Evolutionary conservation across 2,113 vertebrate genomes (phyloP), one percentile per base, ranked within the genome.

Genomic region (Misgurnus mizolepis): DNA sequence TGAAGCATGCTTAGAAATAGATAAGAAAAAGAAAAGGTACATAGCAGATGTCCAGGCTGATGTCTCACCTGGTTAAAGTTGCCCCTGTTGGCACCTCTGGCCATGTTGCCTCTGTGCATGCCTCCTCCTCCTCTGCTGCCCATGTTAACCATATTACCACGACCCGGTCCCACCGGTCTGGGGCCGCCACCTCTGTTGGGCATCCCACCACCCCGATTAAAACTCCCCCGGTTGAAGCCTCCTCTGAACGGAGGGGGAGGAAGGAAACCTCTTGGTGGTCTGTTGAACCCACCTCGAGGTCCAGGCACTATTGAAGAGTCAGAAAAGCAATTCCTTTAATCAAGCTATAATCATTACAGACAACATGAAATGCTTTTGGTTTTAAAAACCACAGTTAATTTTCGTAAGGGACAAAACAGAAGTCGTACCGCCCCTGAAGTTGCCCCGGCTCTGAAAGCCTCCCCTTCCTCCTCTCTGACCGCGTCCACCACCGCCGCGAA

Each of bases 401-500:
- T 15, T 53, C 39, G 9, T 55, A 2, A 7, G 49, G 10, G 53
- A 62, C 67, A 39, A 62, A n/a, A n/a, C 3, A 47, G 14, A 67
- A n/a, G 7, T 6, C 74, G 73, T 92, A 95, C 97, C 95, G 86
- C 96, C 97, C 91, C 97, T 95, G 88, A 96, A 99, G 89, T 95
- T 96, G 80, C 96, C 97, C 56, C 96, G 90, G 93, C 95, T 96
- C 81, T 95, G 96, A 90, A 95, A 98, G 82, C 95, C 94, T 83
- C 95, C 95, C 15, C 97, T 94, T 73, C 93, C 93, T 65, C 96
- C 95, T 3, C 97, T 89, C 85, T 93, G 88, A 73, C 88, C 92
- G 3, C 85, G 90, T 1, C 90, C 92, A 2, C 91, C 85, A 2
- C 91, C 85, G 0, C 95, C 96, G 68, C 97, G 95, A 84, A 92